phyloP scores from a whole-genome alignment of 2,888 invertebrate species.

The Ariolimax columbianus region DNA sequence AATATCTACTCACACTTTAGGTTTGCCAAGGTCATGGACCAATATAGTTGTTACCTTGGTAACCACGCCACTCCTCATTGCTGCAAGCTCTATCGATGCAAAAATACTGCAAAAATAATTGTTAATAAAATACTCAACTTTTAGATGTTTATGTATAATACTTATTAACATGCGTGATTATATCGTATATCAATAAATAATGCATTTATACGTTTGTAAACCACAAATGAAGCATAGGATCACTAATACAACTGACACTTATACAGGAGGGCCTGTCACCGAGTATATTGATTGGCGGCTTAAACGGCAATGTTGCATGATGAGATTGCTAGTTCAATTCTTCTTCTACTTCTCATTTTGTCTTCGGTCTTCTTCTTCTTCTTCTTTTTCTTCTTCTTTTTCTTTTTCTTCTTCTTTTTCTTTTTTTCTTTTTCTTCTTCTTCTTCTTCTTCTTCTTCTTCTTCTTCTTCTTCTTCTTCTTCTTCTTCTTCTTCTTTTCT shows the following conservation, averaged over 20 bases:
- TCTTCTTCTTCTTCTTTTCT: constrained; percentile 19
- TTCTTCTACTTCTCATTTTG: too few species aligned
- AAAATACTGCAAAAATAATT: not conserved
- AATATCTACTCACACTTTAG: constrained; percentile 51
- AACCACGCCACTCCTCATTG: constrained; percentile 42
- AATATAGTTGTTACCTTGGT: constrained; percentile 48
- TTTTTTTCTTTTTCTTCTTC: constrained; percentile 17
- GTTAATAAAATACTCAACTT: too few species aligned
- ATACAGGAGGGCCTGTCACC: too few species aligned
- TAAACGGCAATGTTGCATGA: too few species aligned
- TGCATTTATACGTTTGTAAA: too few species aligned
- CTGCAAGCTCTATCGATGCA: not conserved
- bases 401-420: constrained; percentile 16
- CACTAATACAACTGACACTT: too few species aligned
- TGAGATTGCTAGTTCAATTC: not conserved
- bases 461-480: constrained; percentile 24
- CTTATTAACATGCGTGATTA: too few species aligned
- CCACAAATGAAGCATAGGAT: too few species aligned
- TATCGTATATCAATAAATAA: too few species aligned
- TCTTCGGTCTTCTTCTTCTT: too few species aligned
- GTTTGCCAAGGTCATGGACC: constrained; percentile 52
- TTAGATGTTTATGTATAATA: too few species aligned
- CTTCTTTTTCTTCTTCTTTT: constrained; percentile 8
- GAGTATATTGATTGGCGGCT: too few species aligned
- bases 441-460: constrained; percentile 16